A percentile compares a stretch with the other conserved stretches of the same genome.
Evolutionary conservation across 2,888 invertebrate genomes (phyloP).

Genomic region (Drosophila sordidapex): DNA sequence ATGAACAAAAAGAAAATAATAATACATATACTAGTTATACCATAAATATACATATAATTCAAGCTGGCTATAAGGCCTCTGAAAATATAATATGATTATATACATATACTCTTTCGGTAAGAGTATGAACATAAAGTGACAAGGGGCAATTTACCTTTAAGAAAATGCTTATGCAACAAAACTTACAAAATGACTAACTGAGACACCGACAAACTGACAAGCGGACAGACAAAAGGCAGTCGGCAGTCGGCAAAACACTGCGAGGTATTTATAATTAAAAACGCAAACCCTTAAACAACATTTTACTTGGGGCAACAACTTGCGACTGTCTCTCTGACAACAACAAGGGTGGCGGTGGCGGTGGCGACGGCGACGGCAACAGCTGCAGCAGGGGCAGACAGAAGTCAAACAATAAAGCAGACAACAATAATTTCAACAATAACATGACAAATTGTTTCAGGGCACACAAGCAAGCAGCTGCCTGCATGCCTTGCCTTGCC

Average conservation of each 20-base stretch:
- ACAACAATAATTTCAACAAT: slow-evolving; percentile 79
- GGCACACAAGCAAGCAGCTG: slow-evolving; percentile 54
- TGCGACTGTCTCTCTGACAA: slow-evolving; percentile 20
- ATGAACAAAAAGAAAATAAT: neutral
- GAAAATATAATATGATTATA: neutral
- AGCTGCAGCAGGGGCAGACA: slow-evolving; percentile 57
- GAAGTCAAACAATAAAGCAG: slow-evolving; percentile 79
- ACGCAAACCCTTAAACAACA: slow-evolving; percentile 73
- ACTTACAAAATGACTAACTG: slow-evolving; percentile 19
- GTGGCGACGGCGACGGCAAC: neutral
- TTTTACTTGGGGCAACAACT: slow-evolving; percentile 56
- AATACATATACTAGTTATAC: neutral
- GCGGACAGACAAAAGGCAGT: slow-evolving; percentile 37
- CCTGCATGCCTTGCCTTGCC: neutral
- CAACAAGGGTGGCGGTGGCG: neutral
- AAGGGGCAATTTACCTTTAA: slow-evolving; percentile 56
- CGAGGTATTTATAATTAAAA: slow-evolving; percentile 78
- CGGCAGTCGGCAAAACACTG: slow-evolving; percentile 40
- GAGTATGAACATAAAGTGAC: slow-evolving; percentile 19
- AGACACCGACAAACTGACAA: slow-evolving; percentile 25
- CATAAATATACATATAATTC: too few relatives aligned
- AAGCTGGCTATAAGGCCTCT: neutral
- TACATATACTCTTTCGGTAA: neutral
- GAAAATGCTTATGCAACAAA: slow-evolving; percentile 42
- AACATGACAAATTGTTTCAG: slow-evolving; percentile 77